Conservation (phyloP, 2,113 vertebrate species). For the Nyctibius bracteatus region DNA sequence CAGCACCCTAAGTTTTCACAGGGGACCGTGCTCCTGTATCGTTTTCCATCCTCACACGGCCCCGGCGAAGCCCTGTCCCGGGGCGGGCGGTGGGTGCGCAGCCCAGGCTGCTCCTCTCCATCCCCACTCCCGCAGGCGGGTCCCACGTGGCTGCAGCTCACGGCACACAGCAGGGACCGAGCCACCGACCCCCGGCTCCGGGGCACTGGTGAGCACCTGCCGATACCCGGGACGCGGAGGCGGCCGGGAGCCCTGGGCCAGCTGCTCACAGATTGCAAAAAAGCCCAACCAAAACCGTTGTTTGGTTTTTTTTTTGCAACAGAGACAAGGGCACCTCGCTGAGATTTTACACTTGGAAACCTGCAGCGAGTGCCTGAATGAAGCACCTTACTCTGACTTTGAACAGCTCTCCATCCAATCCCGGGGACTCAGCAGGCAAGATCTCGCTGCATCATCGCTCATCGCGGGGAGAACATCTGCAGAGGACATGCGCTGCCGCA, state of each 20-base stretch:
- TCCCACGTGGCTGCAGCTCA: background rate
- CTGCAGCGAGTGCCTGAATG: background rate
- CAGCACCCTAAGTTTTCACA: background rate
- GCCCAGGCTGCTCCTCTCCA: background rate
- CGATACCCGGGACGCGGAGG: background rate
- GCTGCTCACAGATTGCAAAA: background rate
- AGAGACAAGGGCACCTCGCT: background rate
- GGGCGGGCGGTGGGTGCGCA: fast-evolving
- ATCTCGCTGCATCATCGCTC: slow-evolving; percentile 52
- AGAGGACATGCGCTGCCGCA: slow-evolving; percentile 29
- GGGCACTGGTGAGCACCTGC: background rate
- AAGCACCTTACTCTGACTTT: slow-evolving; percentile 40
- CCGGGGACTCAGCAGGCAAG: background rate
- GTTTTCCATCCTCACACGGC: background rate
- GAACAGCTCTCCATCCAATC: slow-evolving; percentile 7
- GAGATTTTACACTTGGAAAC: background rate
- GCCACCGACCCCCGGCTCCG: background rate
- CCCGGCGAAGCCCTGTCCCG: background rate
- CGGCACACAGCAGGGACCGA: too few relatives aligned
- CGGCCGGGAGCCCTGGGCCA: fast-evolving
- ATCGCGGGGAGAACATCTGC: background rate
- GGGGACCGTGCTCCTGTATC: background rate
- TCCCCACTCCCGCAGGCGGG: background rate
- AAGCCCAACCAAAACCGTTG: background rate
- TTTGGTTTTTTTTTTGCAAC: background rate